These are phyloP conservation scores for Grapholita molesta DNA, from an alignment of 1,140 invertebrate genomes.

Conservation along the genomic window DNA sequence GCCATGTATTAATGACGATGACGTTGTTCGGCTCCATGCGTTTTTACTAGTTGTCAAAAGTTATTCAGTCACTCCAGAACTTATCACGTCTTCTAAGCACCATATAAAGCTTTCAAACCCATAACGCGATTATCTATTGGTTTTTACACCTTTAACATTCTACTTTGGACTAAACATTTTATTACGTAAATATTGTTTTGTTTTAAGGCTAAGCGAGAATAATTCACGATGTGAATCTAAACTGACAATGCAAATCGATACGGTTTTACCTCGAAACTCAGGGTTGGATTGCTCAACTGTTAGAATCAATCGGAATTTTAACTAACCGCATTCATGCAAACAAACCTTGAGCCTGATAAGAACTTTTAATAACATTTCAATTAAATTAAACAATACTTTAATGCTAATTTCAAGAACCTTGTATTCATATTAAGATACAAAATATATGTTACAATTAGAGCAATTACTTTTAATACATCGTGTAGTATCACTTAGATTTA, in stretches of 20 bases:
- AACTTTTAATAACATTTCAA: not conserved
- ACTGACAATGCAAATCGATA: constrained; percentile 4
- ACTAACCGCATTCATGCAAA: constrained; percentile 6
- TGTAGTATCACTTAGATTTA: too few species aligned
- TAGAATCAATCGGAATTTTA: constrained; percentile 5
- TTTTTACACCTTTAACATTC: too few species aligned
- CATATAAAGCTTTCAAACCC: too few species aligned
- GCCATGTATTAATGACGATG: too few species aligned
- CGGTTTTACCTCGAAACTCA: not conserved
- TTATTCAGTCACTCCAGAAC: too few species aligned
- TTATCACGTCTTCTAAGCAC: too few species aligned
- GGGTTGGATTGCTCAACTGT: constrained; percentile 7
- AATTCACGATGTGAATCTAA: not conserved
- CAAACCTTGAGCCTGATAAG: constrained; percentile 4
- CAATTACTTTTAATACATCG: too few species aligned
- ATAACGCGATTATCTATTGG: too few species aligned
- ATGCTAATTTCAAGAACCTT: not conserved
- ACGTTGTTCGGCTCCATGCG: too few species aligned
- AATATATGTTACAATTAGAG: too few species aligned
- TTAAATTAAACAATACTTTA: not conserved
- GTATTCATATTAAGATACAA: not conserved
- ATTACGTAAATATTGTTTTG: not conserved
- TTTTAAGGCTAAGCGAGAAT: not conserved
- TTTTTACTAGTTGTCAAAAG: too few species aligned
- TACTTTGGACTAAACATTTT: not conserved